Evolutionary conservation across 2,113 vertebrate species (phyloP).

Genomic region (Eptesicus fuscus): DNA sequence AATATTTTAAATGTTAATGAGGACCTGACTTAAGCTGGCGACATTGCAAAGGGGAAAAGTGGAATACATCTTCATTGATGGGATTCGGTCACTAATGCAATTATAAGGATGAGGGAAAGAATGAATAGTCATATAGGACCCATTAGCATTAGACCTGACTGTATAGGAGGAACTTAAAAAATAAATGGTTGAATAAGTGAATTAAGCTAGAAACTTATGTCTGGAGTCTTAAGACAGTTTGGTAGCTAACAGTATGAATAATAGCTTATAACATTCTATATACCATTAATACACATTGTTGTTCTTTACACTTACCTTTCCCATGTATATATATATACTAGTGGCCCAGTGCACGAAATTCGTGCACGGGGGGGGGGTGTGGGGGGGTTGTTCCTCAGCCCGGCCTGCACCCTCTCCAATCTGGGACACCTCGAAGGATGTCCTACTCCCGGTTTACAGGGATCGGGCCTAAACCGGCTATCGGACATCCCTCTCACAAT

Average conservation of each 20-base stretch:
- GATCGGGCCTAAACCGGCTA: no score
- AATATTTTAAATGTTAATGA: slow-evolving; percentile 40
- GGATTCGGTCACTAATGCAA: background rate
- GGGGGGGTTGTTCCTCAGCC: no score
- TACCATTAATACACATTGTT: background rate
- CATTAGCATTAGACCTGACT: background rate
- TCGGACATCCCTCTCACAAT: no score
- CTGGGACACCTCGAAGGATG: no score
- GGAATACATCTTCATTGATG: background rate
- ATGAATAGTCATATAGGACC: background rate
- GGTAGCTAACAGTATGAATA: background rate
- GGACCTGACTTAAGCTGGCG: background rate
- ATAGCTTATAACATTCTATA: background rate
- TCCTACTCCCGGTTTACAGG: no score
- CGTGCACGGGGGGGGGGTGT: no score
- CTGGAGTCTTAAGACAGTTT: background rate
- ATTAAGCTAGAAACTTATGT: background rate
- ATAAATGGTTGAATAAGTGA: background rate
- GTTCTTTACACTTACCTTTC: background rate
- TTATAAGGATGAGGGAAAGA: background rate
- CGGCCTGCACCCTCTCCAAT: no score
- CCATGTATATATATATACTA: background rate
- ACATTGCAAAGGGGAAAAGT: slow-evolving; percentile 4
- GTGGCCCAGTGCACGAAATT: no score
- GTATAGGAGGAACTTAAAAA: background rate